Evolutionary conservation across 2,888 invertebrate species (phyloP), one percentile per base, ranked within the genome.

Genomic region (Metopia argyrocephala): DNA sequence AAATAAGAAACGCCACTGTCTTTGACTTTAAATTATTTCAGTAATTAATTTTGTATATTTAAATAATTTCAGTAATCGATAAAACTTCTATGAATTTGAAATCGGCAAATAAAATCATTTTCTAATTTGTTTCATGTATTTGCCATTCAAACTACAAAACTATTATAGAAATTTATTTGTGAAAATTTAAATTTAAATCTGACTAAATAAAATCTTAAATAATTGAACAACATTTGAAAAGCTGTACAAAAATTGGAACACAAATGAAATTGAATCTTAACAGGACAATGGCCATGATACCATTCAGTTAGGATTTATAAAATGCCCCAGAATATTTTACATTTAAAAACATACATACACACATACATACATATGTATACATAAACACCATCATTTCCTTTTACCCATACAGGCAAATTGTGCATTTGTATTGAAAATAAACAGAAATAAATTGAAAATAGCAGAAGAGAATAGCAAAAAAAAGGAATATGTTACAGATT

Each of bases 401-500:
- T 5, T 52, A 28, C 5, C 23, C 27, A 28, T 56, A 56, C n/a
- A 28, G 27, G 56, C 12, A 38, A 38, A 38, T 38, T 38, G 38
- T 38, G 9, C 15, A 38, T 38, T 38, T 38, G 38, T 45, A 27
- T 64, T 46, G n/a, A 68, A 68, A 38, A 54, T 45, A 56, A 45
- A 15, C n/a, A 61, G 38, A 74, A 66, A 45, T 50, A 71, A 65
- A 15, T 59, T 59, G 21, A 65, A 50, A 73, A 46, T 12, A 31
- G 15, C 38, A 38, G 9, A 15, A 21, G 21, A 23, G 61, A 18
- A 23, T 27, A 31, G 73, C 3, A 70, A 28, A 52, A 57, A 48
- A 69, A 62, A 27, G 56, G 69, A 68, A 38, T 59, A 65, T 64
- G 73, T 76, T 56, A 66, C 75, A 54, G 38, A 71, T 68, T 50